Base-by-base conservation (phyloP, 2,888 invertebrate species). In the Agrypnus murinus region DNA sequence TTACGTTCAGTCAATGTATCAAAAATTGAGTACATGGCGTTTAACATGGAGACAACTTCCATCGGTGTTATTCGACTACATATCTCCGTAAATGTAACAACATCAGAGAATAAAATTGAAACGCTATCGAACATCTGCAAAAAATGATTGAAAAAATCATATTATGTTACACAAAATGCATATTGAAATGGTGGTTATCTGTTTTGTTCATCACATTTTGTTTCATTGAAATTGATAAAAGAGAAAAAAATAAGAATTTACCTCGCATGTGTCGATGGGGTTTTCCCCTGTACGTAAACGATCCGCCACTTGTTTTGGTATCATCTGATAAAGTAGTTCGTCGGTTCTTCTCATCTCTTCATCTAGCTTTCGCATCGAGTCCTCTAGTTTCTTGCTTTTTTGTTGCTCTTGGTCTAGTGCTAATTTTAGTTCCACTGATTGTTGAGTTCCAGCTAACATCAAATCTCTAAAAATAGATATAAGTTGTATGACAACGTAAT, bases 21-120 rank as follows among this genome's bases (percentile, higher is more conserved):
- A 81, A 99, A 99, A 79, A 97, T 92, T n/a, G 97, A 97, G 86
- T 96, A 97, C 97, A 98, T 98, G 25, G 94, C 94, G 85, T 99
- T 99, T 48, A 99, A 88, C 95, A 99, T 96, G 25, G 96, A 96
- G 0, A 99, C 98, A 4, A 99, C 98, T 83, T 98, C 95, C 96
- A 99, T 97, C 0, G 98, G 98, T 0, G 95, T 94, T 80, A 99
- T 96, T 74, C 96, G 90, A 79, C 96, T 96, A 84, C 98, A 99
- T 81, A 99, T 98, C 86, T 96, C 95, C 0, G 98, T 98, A 86
- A 99, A 99, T 8, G 96, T 97, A 7, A 99, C 98, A 59, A 99
- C 97, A 84, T 99, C 99, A 19, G 98, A 98, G 87, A 99, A 99
- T 69, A 99, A 88, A 74, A 99, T 96, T 0, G 98, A 98, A 1